Percentiles rank a stretch among this genome's conserved stretches.
phyloP scores from a whole-genome alignment of 1,140 invertebrate genomes.

The Pseudomyrmex flavicornis region DNA sequence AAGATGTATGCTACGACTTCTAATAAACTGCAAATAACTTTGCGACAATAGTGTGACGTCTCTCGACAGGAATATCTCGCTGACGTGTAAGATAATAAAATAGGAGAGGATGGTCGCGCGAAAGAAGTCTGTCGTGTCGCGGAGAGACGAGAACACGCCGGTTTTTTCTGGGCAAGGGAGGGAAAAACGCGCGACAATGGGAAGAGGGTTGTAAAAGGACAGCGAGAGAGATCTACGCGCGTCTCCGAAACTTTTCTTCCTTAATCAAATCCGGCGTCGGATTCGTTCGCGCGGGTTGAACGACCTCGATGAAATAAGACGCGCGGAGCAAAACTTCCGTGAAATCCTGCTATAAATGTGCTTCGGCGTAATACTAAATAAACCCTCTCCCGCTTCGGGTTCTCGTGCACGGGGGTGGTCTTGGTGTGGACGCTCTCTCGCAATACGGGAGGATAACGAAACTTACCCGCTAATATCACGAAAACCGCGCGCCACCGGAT shows the following conservation, averaged over 20 bases:
- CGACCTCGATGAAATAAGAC: neutral
- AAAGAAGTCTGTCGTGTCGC: neutral
- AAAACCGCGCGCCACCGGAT: constrained; percentile 28
- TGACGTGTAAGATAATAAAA: constrained; percentile 41
- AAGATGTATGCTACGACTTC: constrained; percentile 28
- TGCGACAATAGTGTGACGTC: constrained; percentile 22
- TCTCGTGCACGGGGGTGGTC: no score
- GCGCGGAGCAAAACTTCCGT: constrained; percentile 17
- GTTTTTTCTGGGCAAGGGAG: neutral
- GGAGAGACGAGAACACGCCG: constrained; percentile 18
- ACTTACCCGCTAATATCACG: constrained; percentile 44
- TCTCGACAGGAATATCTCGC: constrained; percentile 19
- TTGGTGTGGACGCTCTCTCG: no score
- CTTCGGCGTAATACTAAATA: neutral
- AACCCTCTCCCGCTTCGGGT: neutral
- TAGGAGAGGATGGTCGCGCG: neutral
- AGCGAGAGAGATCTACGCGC: neutral
- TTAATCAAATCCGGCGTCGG: constrained; percentile 36
- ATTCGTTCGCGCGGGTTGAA: constrained; percentile 26
- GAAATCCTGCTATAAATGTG: constrained; percentile 16
- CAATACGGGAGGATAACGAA: constrained; percentile 22
- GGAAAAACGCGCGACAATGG: constrained; percentile 9
- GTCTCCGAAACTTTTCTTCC: constrained; percentile 2
- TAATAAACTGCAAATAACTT: constrained; percentile 18
- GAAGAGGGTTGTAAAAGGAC: constrained; percentile 34